Percentiles rank a stretch among this genome's conserved stretches.
These are phyloP conservation scores for Cossypha caffra DNA, from an alignment of 2,797 vertebrate species.

Conservation along the genomic window DNA sequence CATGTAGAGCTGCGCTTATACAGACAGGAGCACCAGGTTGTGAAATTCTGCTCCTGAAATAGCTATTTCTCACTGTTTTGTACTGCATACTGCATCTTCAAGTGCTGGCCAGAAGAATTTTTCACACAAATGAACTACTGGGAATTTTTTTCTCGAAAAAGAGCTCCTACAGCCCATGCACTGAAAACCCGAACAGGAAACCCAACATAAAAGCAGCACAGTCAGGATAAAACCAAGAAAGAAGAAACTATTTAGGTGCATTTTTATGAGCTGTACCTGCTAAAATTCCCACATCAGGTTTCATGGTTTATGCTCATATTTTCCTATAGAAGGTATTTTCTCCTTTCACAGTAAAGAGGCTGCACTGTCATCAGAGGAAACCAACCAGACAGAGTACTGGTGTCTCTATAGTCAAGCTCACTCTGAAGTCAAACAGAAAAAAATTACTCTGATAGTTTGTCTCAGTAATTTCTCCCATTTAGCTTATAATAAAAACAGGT, in stretches of 20 bases:
- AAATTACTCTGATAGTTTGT: not conserved
- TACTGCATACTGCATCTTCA: not conserved
- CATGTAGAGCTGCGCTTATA: not conserved
- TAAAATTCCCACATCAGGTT: not conserved
- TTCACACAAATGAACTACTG: not conserved
- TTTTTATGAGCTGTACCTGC: not conserved
- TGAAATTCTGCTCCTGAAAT: not conserved
- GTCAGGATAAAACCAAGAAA: not conserved
- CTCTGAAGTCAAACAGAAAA: not conserved
- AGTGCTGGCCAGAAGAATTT: not conserved
- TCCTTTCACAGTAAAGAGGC: not conserved
- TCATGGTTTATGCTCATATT: not conserved
- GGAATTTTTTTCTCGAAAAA: not conserved
- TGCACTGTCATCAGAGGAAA: not conserved
- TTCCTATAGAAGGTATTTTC: slow-evolving; percentile 4
- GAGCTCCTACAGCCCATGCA: not conserved
- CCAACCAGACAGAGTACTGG: not conserved
- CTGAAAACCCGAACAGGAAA: not conserved
- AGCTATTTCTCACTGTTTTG: not conserved
- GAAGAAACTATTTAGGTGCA: not conserved
- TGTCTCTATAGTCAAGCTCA: not conserved
- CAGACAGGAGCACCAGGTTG: not conserved
- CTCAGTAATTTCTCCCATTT: not conserved
- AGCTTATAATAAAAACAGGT: not conserved
- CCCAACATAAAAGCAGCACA: not conserved